A percentile compares a stretch with the other conserved stretches of the same genome.
Evolutionary conservation across 2,797 vertebrate genomes (phyloP).

Genomic region (Lacerta viridis): DNA sequence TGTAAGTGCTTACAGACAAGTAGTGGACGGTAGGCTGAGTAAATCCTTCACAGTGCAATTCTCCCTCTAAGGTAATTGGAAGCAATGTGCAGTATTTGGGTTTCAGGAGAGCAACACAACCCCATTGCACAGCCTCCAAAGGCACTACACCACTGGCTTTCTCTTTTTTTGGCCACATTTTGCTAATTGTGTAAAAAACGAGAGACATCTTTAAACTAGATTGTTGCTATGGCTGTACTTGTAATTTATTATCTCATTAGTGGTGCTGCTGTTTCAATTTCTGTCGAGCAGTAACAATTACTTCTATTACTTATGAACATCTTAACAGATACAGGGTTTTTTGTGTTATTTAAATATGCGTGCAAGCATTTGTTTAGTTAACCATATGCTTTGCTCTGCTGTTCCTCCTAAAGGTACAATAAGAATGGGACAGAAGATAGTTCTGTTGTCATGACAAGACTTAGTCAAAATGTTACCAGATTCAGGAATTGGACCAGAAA

Average conservation of each 20-base stretch:
- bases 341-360: neutral
- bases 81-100: too few species aligned
- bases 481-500: neutral
- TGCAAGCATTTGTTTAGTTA: conserved; percentile 35
- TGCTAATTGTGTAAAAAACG: conserved; percentile 11
- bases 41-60: neutral
- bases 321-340: neutral
- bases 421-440: too few species aligned
- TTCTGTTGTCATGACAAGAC: neutral
- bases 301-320: conserved; percentile 21
- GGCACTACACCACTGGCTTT: too few species aligned
- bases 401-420: neutral
- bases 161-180: conserved; percentile 5
- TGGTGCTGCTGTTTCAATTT: conserved; percentile 28
- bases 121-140: too few species aligned
- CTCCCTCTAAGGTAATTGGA: too few species aligned
- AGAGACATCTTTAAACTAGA: neutral
- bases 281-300: neutral
- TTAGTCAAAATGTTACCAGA: neutral
- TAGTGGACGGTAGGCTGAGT: neutral
- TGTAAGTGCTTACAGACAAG: conserved; percentile 20
- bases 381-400: neutral
- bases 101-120: too few species aligned
- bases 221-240: neutral
- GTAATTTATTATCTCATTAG: conserved; percentile 16